Conservation (phyloP, 1,140 invertebrate genomes). For the Drepana arcuata region DNA sequence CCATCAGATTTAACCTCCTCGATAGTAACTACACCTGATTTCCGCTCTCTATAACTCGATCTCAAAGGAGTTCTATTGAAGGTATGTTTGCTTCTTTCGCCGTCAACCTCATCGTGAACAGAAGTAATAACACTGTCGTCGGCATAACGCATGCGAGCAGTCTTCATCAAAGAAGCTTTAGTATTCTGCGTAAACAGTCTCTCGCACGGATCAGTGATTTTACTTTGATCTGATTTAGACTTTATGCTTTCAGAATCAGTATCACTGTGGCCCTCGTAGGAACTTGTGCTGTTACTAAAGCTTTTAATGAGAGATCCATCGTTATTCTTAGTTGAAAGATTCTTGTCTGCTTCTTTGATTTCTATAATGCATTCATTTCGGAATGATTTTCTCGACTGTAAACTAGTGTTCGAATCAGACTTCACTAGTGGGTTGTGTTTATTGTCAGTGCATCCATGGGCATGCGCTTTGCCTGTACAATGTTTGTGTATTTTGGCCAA, state of each 20-base stretch:
- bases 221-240: conserved; percentile 31
- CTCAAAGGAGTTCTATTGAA: conserved; percentile 56
- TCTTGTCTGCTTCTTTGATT: conserved; percentile 53
- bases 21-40: conserved; percentile 55
- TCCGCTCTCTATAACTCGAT: conserved; percentile 63
- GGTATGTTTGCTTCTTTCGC: conserved; percentile 49
- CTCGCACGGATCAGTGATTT: conserved; percentile 44
- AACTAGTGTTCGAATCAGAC: conserved; percentile 61
- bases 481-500: conserved; percentile 77
- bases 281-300: conserved; percentile 71
- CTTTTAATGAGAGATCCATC: conserved; percentile 51
- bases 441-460: conserved; percentile 71
- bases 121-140: conserved; percentile 47
- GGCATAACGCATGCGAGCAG: conserved; percentile 71
- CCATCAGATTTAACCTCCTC: conserved; percentile 60
- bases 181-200: conserved; percentile 72
- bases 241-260: conserved; percentile 68
- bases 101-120: conserved; percentile 51
- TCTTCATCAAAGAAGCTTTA: conserved; percentile 73
- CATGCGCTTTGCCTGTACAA: conserved; percentile 81
- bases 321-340: conserved; percentile 26
- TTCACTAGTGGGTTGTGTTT: conserved; percentile 47
- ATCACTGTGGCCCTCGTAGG: conserved; percentile 72
- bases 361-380: conserved; percentile 61
- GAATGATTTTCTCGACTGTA: conserved; percentile 58